Evolutionary conservation across 2,888 invertebrate genomes (phyloP).

Genomic region (Litoditis marina): DNA sequence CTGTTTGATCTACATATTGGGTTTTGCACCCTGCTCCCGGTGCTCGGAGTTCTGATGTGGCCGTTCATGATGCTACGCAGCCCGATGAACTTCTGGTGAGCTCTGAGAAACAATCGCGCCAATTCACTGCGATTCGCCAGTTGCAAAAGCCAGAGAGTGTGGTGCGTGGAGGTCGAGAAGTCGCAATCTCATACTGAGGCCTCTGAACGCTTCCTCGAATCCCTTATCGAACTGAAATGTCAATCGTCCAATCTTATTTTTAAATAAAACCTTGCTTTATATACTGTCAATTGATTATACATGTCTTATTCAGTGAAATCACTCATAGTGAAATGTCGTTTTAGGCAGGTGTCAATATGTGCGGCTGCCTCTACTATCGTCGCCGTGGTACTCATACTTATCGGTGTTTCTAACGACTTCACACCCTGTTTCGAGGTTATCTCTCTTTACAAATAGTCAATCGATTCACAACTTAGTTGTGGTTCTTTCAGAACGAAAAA

Average conservation of each 20-base stretch:
- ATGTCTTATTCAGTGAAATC: too few relatives aligned
- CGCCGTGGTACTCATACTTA: slow-evolving; percentile 28
- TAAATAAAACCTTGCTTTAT: neutral
- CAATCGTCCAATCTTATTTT: neutral
- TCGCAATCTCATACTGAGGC: too few relatives aligned
- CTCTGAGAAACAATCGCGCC: too few relatives aligned
- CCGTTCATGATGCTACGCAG: slow-evolving; percentile 34
- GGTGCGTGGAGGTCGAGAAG: too few relatives aligned
- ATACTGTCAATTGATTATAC: too few relatives aligned
- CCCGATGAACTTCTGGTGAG: slow-evolving; percentile 37
- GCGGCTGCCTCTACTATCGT: slow-evolving; percentile 28
- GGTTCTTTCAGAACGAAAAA: neutral
- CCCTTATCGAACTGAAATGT: too few relatives aligned
- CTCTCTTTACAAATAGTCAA: too few relatives aligned
- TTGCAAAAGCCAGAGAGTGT: too few relatives aligned
- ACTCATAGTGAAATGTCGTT: too few relatives aligned
- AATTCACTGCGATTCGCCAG: too few relatives aligned
- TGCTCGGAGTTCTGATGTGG: slow-evolving; percentile 30
- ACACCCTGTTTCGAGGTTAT: slow-evolving; percentile 18
- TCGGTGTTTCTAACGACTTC: slow-evolving; percentile 25
- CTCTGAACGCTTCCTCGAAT: too few relatives aligned
- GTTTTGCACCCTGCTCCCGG: slow-evolving; percentile 24
- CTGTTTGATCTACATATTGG: slow-evolving; percentile 16
- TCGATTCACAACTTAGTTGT: too few relatives aligned
- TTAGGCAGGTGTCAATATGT: slow-evolving; percentile 38